Evolutionary conservation across 2,797 vertebrate genomes (phyloP), one percentile per base, ranked within the genome.

Genomic region (Neoniphon sammara): DNA sequence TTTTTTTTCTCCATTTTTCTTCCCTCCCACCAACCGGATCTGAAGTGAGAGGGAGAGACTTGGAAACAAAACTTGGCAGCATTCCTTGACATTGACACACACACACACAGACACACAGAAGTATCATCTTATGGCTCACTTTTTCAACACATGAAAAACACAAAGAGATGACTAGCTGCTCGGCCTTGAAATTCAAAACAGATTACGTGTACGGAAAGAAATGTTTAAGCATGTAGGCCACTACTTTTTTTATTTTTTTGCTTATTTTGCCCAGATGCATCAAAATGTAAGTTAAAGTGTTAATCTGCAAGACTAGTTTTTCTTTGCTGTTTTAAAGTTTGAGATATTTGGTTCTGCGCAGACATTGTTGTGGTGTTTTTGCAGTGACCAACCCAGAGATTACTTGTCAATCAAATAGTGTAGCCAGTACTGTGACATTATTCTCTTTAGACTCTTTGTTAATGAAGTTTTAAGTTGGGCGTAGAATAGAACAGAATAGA

Each of bases 11-110:
- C 63, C 59, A 49, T 54, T 81, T 70, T 81, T 70, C 70, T 75
- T 70, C 76, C 68, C 69, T 82, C 61, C 61, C 66, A 52, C 67
- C 42, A 39, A 64, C 55, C 49, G 34, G 72, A 77, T 85, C 75
- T 84, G 73, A 88, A 83, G 79, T 85, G 75, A 85, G 73, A 82
- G 42, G 44, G 56, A 84, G 77, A 89, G 67, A 89, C 68, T 83
- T 78, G 78, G 83, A 83, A 91, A 86, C 79, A 77, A 52, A 90
- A 89, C 83, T 87, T 91, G 82, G 84, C 88, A 90, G 50, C 87
- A 85, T 93, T 89, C 85, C 81, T 89, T 86, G 71, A 81, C 82
- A 74, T 64, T 90, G 80, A 89, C 63, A 81, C 75, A 73, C 67
- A 75, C 50, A 54, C 56, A 60, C 50, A 39, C 8, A 47, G 81